A percentile compares a stretch with the other conserved stretches of the same genome.
phyloP scores from a whole-genome alignment of 2,113 vertebrate genomes.

The Sorex araneus region DNA sequence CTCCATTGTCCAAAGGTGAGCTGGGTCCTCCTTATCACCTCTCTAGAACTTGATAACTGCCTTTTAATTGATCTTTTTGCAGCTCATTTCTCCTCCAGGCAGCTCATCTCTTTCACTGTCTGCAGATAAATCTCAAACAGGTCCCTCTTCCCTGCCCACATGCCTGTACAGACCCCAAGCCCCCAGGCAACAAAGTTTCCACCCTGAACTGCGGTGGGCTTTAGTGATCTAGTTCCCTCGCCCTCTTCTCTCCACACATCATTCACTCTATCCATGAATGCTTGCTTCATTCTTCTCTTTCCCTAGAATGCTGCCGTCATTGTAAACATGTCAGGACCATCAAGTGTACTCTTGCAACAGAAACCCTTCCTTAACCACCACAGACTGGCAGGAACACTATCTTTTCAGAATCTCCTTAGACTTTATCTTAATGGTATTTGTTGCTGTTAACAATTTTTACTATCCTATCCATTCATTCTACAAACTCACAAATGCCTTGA shows the following conservation, averaged over 20 bases:
- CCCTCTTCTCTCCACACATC: neutral
- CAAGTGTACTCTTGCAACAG: too few relatives aligned
- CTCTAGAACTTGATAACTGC: neutral
- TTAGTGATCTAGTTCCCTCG: neutral
- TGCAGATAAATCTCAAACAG: neutral
- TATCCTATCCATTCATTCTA: neutral
- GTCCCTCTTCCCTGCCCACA: neutral
- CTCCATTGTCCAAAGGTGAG: neutral
- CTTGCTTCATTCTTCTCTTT: neutral
- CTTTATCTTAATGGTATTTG: neutral
- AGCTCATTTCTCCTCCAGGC: slow-evolving; percentile 42
- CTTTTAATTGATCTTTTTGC: slow-evolving; percentile 20
- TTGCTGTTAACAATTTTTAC: neutral
- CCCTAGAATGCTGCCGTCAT: neutral
- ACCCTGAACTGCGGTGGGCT: neutral
- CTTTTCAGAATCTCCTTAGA: neutral
- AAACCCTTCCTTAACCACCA: neutral
- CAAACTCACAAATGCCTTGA: neutral
- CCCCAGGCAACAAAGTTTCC: neutral
- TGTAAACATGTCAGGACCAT: neutral
- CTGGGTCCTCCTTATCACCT: neutral
- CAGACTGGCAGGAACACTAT: neutral
- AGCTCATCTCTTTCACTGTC: neutral
- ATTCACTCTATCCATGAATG: neutral
- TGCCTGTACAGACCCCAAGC: neutral